Evolutionary conservation across 2,888 invertebrate genomes (phyloP).

Genomic region (Agrotis clavis): DNA sequence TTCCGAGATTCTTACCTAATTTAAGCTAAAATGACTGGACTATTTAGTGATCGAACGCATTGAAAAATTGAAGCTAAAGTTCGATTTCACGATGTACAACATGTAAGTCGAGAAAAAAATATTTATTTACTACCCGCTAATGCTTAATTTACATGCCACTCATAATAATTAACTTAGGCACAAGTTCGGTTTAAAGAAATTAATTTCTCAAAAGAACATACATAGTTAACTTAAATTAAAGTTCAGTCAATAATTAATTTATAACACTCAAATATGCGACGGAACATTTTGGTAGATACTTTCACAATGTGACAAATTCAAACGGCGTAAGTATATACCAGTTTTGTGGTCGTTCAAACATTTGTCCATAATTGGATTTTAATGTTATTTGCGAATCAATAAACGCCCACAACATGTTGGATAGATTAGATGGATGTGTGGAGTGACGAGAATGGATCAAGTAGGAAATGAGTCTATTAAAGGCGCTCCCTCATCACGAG

Average conservation of each 20-base stretch:
- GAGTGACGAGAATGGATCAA: too few species aligned
- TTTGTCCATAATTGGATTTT: slow-evolving; percentile 18
- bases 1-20: too few species aligned
- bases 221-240: too few species aligned
- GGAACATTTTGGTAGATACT: slow-evolving; percentile 7
- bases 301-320: slow-evolving; percentile 13
- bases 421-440: neutral
- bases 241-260: neutral
- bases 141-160: neutral
- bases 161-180: neutral
- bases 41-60: too few species aligned
- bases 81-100: too few species aligned
- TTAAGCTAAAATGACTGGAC: too few species aligned
- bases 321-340: neutral
- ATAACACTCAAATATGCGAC: neutral
- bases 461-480: too few species aligned
- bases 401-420: neutral
- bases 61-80: too few species aligned
- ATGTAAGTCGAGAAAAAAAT: too few species aligned
- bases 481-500: too few species aligned
- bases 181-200: neutral
- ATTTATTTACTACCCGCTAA: neutral
- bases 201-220: too few species aligned
- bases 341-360: slow-evolving; percentile 16
- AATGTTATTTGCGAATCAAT: slow-evolving; percentile 33